These are phyloP conservation scores for Cryptops parisi DNA, from an alignment of 2,888 invertebrate species.

Conservation along the genomic window DNA sequence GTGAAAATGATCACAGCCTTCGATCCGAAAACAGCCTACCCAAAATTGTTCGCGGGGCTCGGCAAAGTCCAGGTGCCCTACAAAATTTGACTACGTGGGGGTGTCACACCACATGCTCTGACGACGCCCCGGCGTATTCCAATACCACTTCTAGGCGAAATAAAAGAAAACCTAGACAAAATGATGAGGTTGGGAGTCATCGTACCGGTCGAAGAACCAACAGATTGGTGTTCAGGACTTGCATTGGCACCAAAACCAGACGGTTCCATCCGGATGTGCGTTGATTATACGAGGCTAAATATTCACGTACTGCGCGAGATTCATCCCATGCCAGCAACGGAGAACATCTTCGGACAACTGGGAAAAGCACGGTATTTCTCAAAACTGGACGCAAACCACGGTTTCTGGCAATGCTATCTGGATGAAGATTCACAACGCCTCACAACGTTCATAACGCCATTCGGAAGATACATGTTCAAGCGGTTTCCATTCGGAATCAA, in stretches of 20 bases:
- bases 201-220: constrained; percentile 21
- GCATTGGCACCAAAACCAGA: neutral
- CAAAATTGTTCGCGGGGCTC: neutral
- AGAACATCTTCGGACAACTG: constrained; percentile 8
- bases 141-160: constrained; percentile 24
- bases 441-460: constrained; percentile 4
- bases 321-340: constrained; percentile 18
- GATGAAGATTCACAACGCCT: constrained; percentile 8
- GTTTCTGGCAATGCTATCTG: constrained; percentile 9
- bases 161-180: constrained; percentile 25
- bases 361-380: constrained; percentile 3
- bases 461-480: constrained; percentile 2
- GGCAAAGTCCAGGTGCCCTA: constrained; percentile 13
- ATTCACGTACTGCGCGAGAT: neutral
- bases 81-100: constrained; percentile 22
- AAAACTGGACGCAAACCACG: constrained; percentile 9
- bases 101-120: constrained; percentile 23
- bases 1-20: too few relatives aligned
- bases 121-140: constrained; percentile 25
- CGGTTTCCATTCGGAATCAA: neutral
- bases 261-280: neutral
- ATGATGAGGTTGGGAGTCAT: constrained; percentile 25
- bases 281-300: neutral
- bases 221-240: neutral
- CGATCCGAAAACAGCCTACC: neutral